These are phyloP conservation scores for Cremastinae sp. DNA, from an alignment of 2,888 invertebrate species.

Conservation along the genomic window DNA sequence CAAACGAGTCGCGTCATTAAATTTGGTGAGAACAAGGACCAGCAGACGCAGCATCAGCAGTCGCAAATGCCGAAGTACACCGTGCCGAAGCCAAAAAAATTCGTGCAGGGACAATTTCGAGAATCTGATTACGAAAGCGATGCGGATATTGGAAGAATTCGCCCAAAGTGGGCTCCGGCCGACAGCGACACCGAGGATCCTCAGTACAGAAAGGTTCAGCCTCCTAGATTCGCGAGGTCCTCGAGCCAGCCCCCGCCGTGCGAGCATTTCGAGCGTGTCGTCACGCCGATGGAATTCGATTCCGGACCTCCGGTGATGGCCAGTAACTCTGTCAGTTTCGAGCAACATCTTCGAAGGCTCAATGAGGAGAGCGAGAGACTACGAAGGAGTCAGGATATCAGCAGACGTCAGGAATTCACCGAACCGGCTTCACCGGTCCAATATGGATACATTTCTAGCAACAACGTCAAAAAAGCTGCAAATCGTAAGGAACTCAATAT, in stretches of 20 bases:
- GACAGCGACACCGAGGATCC: constrained; percentile 83
- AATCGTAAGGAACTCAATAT: constrained; percentile 75
- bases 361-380: constrained; percentile 75
- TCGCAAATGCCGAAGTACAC: constrained; percentile 66
- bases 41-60: constrained; percentile 61
- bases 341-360: constrained; percentile 63
- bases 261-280: constrained; percentile 79
- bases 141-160: constrained; percentile 83
- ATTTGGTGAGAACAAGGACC: constrained; percentile 81
- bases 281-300: constrained; percentile 85
- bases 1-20: constrained; percentile 87
- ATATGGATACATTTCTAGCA: constrained; percentile 81
- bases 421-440: constrained; percentile 81
- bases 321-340: constrained; percentile 64
- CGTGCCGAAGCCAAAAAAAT: constrained; percentile 84
- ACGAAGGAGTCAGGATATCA: constrained; percentile 67
- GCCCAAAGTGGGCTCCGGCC: constrained; percentile 85
- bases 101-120: constrained; percentile 84
- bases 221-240: constrained; percentile 81
- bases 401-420: constrained; percentile 53
- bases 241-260: constrained; percentile 80
- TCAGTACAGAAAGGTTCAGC: constrained; percentile 84
- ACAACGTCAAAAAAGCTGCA: constrained; percentile 74
- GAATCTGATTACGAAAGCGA: constrained; percentile 88
- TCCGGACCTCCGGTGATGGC: constrained; percentile 81